phyloP scores from a whole-genome alignment of 2,797 vertebrate genomes.

The Typhlichthys subterraneus region DNA sequence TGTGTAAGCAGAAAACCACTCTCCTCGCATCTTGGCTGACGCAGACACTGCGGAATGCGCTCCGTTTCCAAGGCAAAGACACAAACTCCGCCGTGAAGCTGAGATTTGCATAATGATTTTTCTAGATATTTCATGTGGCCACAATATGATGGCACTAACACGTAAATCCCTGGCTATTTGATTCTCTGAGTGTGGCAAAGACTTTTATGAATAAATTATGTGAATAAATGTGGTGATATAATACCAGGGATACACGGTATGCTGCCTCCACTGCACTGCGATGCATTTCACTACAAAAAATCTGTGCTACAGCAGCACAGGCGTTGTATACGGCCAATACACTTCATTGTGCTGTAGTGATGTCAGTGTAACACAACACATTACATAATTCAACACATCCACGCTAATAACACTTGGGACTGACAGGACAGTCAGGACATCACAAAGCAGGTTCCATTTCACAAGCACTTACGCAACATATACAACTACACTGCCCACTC shows the following conservation, averaged over 20 bases:
- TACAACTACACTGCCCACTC: slow-evolving; percentile 70
- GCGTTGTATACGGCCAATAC: slow-evolving; percentile 35
- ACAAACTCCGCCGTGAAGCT: slow-evolving; percentile 24
- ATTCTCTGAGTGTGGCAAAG: slow-evolving; percentile 54
- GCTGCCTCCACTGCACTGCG: slow-evolving; percentile 39
- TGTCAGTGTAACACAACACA: slow-evolving; percentile 20
- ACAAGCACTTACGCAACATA: slow-evolving; percentile 68
- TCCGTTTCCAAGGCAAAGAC: slow-evolving; percentile 12
- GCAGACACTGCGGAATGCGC: slow-evolving; percentile 31
- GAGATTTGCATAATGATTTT: slow-evolving; percentile 29
- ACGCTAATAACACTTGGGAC: slow-evolving; percentile 44
- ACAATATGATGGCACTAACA: slow-evolving; percentile 44
- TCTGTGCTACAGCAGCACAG: slow-evolving; percentile 49
- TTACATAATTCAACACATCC: slow-evolving; percentile 57
- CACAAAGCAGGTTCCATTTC: slow-evolving; percentile 52
- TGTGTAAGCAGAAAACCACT: slow-evolving; percentile 47
- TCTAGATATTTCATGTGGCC: slow-evolving; percentile 31
- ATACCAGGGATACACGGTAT: slow-evolving; percentile 42
- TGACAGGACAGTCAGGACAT: slow-evolving; percentile 40
- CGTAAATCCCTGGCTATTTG: slow-evolving; percentile 39
- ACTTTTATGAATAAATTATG: slow-evolving; percentile 65
- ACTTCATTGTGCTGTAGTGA: slow-evolving; percentile 39
- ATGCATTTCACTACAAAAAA: slow-evolving; percentile 40
- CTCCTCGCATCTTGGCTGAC: slow-evolving; percentile 30
- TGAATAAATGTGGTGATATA: slow-evolving; percentile 43